phyloP scores from a whole-genome alignment of 2,797 vertebrate species.

The Mus spretus region DNA sequence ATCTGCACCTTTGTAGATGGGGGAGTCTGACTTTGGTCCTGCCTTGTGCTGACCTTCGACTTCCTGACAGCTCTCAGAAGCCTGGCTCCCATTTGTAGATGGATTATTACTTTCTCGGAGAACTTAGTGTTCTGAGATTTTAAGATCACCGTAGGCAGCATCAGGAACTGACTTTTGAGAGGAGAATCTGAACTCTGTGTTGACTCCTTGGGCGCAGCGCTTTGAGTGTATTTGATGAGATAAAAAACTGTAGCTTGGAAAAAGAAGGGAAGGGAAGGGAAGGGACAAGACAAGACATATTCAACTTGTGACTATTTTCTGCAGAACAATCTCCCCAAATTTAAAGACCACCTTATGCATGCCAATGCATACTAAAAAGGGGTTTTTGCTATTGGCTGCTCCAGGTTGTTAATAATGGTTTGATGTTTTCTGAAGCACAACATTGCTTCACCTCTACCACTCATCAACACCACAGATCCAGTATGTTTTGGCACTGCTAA shows the following conservation, averaged over 20 bases:
- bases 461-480: neutral
- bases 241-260: neutral
- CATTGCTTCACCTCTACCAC: neutral
- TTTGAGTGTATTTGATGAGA: neutral
- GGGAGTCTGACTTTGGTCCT: no score
- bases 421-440: slow-evolving; percentile 41
- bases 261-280: neutral
- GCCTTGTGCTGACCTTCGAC: neutral
- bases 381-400: slow-evolving; percentile 29
- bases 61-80: neutral
- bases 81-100: neutral
- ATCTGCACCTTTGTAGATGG: neutral
- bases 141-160: neutral
- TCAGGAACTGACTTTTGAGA: neutral
- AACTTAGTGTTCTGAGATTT: neutral
- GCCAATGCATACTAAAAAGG: neutral
- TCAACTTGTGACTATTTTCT: slow-evolving; percentile 32
- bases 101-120: slow-evolving; percentile 6
- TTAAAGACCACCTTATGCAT: neutral
- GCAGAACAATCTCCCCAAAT: neutral
- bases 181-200: neutral
- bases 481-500: neutral
- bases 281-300: neutral
- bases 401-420: slow-evolving; percentile 22
- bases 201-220: neutral